Evolutionary conservation across 92 coral and sea anemone species (phyloP).

Genomic region (Epizoanthus fatuus): DNA sequence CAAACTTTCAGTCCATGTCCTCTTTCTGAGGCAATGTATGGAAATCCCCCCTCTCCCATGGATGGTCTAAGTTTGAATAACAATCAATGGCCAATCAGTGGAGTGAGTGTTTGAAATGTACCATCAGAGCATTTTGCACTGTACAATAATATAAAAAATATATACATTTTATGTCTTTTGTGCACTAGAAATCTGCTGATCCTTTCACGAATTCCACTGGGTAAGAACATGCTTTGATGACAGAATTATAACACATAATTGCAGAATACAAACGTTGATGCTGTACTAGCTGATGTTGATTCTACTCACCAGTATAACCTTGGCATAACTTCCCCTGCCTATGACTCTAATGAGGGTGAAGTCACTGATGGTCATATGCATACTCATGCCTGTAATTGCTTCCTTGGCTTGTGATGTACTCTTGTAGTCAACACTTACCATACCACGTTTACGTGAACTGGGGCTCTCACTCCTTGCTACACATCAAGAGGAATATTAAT

Average conservation of each 20-base stretch:
- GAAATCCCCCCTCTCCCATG: no score
- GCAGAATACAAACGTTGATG: background rate
- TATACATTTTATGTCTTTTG: no score
- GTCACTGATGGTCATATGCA: slow-evolving; percentile 81
- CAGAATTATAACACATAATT: background rate
- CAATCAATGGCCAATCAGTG: no score
- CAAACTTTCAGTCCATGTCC: no score
- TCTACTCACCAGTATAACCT: slow-evolving; percentile 92
- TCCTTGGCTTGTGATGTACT: slow-evolving; percentile 85
- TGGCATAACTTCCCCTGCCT: slow-evolving; percentile 99
- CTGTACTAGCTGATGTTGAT: no score
- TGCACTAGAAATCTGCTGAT: no score
- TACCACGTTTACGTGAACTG: slow-evolving; percentile 88
- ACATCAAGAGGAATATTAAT: background rate
- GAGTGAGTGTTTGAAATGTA: no score
- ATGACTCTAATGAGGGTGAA: slow-evolving; percentile 93
- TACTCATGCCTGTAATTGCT: slow-evolving; percentile 78
- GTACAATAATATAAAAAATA: no score
- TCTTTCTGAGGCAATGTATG: no score
- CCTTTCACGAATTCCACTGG: no score
- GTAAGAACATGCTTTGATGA: background rate
- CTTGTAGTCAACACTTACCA: slow-evolving; percentile 82
- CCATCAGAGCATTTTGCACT: no score
- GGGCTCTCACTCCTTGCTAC: slow-evolving; percentile 99
- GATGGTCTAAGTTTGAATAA: no score